Percentiles rank a stretch among this genome's conserved stretches.
Conservation (phyloP, 2,113 vertebrate genomes). For the Balaenoptera acutorostrata region DNA sequence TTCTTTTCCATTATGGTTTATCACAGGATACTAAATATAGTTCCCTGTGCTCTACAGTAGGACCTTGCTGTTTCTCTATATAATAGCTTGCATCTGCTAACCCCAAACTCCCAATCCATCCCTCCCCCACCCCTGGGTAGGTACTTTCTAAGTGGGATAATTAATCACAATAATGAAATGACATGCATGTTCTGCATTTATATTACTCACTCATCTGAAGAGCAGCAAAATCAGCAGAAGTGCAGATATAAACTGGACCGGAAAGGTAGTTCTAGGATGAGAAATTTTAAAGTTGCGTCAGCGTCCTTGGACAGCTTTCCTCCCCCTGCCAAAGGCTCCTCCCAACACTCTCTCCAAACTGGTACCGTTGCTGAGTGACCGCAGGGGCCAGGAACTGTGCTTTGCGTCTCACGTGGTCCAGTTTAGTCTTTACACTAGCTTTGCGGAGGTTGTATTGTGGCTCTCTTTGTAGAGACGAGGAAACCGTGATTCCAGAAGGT, state of each 20-base stretch:
- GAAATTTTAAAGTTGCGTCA: background rate
- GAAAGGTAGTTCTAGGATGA: background rate
- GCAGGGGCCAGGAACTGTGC: background rate
- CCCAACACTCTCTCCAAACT: background rate
- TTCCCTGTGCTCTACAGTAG: background rate
- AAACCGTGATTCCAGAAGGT: background rate
- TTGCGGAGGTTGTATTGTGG: background rate
- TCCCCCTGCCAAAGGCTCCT: background rate
- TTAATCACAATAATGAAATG: background rate
- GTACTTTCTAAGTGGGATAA: conserved; percentile 44
- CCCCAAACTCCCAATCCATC: background rate
- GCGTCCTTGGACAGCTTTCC: background rate
- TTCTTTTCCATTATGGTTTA: background rate
- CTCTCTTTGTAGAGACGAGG: background rate
- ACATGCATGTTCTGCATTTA: background rate
- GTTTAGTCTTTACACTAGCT: background rate
- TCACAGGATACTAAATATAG: background rate
- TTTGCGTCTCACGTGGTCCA: background rate
- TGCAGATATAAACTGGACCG: background rate
- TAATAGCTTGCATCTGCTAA: background rate
- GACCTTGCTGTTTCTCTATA: background rate
- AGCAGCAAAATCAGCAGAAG: background rate
- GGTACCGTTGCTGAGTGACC: background rate
- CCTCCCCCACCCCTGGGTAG: conserved; percentile 72
- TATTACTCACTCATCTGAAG: background rate